Conservation (phyloP, 1,140 invertebrate genomes). For the Popillia japonica region DNA sequence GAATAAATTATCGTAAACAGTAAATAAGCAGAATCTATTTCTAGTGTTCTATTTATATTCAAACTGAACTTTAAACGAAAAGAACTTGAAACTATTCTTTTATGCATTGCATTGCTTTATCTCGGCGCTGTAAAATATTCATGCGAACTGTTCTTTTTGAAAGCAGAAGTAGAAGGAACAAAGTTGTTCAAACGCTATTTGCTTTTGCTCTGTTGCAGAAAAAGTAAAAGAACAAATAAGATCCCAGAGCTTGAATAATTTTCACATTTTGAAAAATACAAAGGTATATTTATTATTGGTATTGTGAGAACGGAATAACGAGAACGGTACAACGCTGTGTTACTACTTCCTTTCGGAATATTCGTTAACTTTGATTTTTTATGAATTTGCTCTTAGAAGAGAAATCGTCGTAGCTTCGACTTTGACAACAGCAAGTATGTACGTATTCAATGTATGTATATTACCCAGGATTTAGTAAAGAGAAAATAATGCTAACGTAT, state of each 20-base stretch:
- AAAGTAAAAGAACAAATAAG: conserved; percentile 30
- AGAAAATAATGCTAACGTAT: too few relatives aligned
- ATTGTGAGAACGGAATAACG: not conserved
- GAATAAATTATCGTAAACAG: conserved; percentile 5
- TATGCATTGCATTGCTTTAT: conserved; percentile 32
- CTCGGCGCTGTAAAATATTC: conserved; percentile 25
- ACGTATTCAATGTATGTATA: too few relatives aligned
- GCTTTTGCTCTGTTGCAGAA: not conserved
- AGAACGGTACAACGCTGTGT: not conserved
- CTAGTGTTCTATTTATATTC: conserved; percentile 29
- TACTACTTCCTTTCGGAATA: not conserved
- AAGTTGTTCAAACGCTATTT: conserved; percentile 30
- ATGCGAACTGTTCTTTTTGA: conserved; percentile 23
- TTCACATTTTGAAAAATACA: conserved; percentile 5
- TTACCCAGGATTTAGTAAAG: too few relatives aligned
- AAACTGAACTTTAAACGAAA: conserved; percentile 28
- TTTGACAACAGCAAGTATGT: too few relatives aligned
- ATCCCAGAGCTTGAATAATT: conserved; percentile 8
- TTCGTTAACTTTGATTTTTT: not conserved
- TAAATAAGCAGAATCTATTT: conserved; percentile 24
- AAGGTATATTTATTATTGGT: conserved; percentile 27
- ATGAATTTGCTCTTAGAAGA: not conserved
- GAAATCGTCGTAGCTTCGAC: not conserved
- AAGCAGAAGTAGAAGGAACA: conserved; percentile 15
- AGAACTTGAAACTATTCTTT: conserved; percentile 30